Conservation (phyloP, 2,113 vertebrate genomes). For the Thinocorus orbignyianus region DNA sequence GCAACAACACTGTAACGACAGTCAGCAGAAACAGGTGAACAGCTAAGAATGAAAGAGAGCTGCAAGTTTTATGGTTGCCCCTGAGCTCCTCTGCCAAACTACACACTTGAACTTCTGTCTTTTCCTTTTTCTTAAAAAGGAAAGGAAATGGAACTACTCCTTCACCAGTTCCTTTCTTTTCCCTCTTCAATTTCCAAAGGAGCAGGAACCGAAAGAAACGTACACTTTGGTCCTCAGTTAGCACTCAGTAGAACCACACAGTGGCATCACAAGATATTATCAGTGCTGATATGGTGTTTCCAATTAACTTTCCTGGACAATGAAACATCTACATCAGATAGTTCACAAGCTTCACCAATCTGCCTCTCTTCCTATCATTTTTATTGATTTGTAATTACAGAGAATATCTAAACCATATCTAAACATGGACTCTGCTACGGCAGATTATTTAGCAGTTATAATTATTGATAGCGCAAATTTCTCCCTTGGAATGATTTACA, state of each 20-base stretch:
- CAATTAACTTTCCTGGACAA: background rate
- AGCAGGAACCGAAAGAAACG: background rate
- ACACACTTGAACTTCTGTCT: background rate
- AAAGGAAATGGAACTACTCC: background rate
- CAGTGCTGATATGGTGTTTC: background rate
- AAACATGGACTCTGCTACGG: background rate
- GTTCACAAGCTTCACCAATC: background rate
- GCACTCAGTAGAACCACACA: background rate
- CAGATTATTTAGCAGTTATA: background rate
- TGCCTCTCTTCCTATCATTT: background rate
- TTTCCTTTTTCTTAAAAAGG: background rate
- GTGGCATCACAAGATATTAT: background rate
- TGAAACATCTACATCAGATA: background rate
- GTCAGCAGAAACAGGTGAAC: background rate
- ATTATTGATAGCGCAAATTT: background rate
- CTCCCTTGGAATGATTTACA: background rate
- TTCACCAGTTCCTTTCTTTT: background rate
- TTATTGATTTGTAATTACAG: background rate
- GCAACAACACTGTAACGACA: background rate
- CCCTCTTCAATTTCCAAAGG: background rate
- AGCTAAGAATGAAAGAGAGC: background rate
- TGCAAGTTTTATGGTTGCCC: background rate
- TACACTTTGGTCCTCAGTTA: background rate
- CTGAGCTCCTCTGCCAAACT: background rate
- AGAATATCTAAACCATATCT: background rate